These are phyloP conservation scores for Tenebrosternarchus preto DNA, from an alignment of 2,113 vertebrate genomes.

Conservation along the genomic window DNA sequence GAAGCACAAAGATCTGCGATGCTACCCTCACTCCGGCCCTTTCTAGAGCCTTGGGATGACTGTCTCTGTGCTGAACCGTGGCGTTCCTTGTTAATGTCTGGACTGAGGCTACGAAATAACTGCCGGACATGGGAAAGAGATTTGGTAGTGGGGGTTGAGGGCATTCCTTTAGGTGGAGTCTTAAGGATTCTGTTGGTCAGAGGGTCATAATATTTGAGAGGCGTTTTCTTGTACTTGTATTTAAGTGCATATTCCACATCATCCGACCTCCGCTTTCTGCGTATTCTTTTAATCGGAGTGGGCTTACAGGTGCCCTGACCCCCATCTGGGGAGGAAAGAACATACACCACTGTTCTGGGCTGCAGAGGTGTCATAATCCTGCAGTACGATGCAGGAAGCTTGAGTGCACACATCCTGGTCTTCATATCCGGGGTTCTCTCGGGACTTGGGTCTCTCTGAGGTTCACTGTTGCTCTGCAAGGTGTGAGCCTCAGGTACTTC, in stretches of 20 bases:
- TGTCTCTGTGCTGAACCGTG: conserved; percentile 50
- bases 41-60: conserved; percentile 49
- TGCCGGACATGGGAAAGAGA: conserved; percentile 71
- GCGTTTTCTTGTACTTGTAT: conserved; percentile 81
- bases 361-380: conserved; percentile 81
- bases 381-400: conserved; percentile 75
- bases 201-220: conserved; percentile 80
- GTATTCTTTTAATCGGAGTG: conserved; percentile 58
- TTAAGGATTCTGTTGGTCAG: conserved; percentile 78
- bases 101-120: conserved; percentile 78
- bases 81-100: conserved; percentile 73
- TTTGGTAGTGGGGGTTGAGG: conserved; percentile 53
- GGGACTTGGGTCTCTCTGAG: conserved; percentile 43
- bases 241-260: conserved; percentile 69
- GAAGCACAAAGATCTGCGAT: conserved; percentile 60
- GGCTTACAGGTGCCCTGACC: conserved; percentile 64
- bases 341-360: conserved; percentile 80
- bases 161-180: conserved; percentile 66
- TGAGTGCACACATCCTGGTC: conserved; percentile 69
- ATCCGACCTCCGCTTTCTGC: conserved; percentile 65
- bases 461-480: conserved; percentile 1
- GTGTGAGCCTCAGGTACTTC: conserved; percentile 48
- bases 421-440: conserved; percentile 76
- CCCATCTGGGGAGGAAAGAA: conserved; percentile 79
- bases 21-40: conserved; percentile 57